These are phyloP conservation scores for Aurelia aurita DNA, from an alignment of 30 jellyfish, hydroid and myxozoan species.

Conservation along the genomic window DNA sequence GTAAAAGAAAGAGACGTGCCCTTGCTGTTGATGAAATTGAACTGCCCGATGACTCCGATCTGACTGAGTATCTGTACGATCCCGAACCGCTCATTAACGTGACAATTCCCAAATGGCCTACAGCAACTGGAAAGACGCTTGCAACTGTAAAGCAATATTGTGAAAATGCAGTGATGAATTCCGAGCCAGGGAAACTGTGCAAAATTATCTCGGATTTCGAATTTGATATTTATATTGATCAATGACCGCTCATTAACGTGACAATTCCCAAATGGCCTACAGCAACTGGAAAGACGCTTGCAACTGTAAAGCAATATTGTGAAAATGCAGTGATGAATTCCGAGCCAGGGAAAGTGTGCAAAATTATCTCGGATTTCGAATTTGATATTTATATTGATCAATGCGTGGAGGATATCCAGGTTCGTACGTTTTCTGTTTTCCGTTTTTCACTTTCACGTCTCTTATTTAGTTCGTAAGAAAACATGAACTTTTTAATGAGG, in stretches of 20 bases:
- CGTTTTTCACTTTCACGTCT: no score
- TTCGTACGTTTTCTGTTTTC: not conserved
- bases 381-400: conserved; percentile 40
- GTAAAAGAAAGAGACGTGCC: conserved; percentile 68
- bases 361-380: conserved; percentile 37
- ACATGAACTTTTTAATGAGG: no score
- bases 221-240: conserved; percentile 27
- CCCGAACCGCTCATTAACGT: conserved; percentile 40
- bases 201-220: conserved; percentile 44
- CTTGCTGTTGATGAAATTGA: conserved; percentile 47
- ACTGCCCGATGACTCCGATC: conserved; percentile 76
- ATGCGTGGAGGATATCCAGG: conserved; percentile 89
- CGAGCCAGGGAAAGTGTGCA: conserved; percentile 62
- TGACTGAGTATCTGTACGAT: conserved; percentile 52
- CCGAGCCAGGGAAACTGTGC: conserved; percentile 71
- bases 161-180: conserved; percentile 22
- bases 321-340: conserved; percentile 42
- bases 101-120: conserved; percentile 72
- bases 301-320: conserved; percentile 48
- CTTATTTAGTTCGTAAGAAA: no score
- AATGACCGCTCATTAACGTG: no score
- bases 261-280: conserved; percentile 80
- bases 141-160: conserved; percentile 46
- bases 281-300: conserved; percentile 60
- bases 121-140: conserved; percentile 71